Evolutionary conservation across 2,888 invertebrate species (phyloP).

Genomic region (Lasioglossum zephyrum): DNA sequence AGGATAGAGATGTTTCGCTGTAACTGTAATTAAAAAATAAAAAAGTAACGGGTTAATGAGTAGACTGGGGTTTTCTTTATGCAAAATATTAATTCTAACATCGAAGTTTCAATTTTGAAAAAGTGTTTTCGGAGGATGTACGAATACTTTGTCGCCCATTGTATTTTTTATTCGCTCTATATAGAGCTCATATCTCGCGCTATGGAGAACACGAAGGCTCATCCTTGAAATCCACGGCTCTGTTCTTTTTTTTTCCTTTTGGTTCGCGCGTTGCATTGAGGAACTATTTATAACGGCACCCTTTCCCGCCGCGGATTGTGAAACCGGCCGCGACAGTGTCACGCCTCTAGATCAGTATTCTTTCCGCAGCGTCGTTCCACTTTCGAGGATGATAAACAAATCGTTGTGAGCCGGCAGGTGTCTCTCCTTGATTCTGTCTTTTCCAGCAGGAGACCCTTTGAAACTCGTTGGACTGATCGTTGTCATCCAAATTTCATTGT

Average conservation of each 20-base stretch:
- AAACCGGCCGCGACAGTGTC: constrained; percentile 25
- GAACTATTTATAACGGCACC: constrained; percentile 60
- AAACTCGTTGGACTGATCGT: neutral
- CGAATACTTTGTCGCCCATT: too few relatives aligned
- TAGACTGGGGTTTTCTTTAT: too few relatives aligned
- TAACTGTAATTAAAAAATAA: too few relatives aligned
- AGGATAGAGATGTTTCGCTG: too few relatives aligned
- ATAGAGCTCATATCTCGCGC: neutral
- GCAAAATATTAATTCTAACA: too few relatives aligned
- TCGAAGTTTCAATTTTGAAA: too few relatives aligned
- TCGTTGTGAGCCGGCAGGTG: neutral
- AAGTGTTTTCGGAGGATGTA: too few relatives aligned
- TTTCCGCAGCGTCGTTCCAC: constrained; percentile 28
- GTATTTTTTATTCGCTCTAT: too few relatives aligned
- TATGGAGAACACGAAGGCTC: constrained; percentile 26
- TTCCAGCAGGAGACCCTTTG: neutral
- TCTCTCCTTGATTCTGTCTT: neutral
- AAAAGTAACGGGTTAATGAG: too few relatives aligned
- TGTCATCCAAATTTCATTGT: neutral
- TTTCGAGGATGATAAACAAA: constrained; percentile 39
- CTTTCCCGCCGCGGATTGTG: constrained; percentile 38
- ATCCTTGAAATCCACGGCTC: constrained; percentile 47
- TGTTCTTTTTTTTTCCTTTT: constrained; percentile 19
- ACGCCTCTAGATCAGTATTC: constrained; percentile 40
- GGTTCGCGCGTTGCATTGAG: constrained; percentile 31